Base-by-base conservation (phyloP, 2,113 vertebrate species). In the Oreochromis spilurus region DNA sequence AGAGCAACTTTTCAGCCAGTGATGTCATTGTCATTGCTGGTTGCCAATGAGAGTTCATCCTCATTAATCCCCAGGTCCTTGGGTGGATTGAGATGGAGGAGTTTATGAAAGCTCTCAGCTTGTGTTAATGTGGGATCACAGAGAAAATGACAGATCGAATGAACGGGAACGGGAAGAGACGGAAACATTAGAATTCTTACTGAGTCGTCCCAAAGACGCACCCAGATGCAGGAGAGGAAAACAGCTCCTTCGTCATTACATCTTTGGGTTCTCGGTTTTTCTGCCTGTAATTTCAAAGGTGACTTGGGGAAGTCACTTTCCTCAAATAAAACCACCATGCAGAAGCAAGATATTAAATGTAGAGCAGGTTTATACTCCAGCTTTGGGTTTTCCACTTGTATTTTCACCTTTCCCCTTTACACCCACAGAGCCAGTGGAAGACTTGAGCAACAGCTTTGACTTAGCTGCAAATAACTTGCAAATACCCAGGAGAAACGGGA, bases 81-180 rank as follows among this genome's bases (percentile, higher is more conserved):
- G 31, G 5, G 86, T 31, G 50, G 81, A 82, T 40, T 13, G 48
- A 85, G 82, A 86, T 17, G 52, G 67, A 80, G 53, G 70, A 84
- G 54, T 65, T 57, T 19, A 60, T 79, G 79, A 83, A 87, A 70
- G 78, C 83, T 45, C 29, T 57, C 1, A 6, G 67, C 82, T 85
- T 88, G 88, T 90, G 87, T 79, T 85, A 87, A 85, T 87, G 87
- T 75, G 65, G 57, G 82, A 91, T 91, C 87, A 89, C 70, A 91
- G 54, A 17, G 54, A 75, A 29, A 72, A 29, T 57, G 70, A 70
- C 70, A 78, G 62, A 79, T 78, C 9, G 34, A 83, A 81, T 52
- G 50, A 85, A 34, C 13, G 9, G 21, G 11, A 10, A 21, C 1
- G 5, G 58, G 7, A 21, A 67, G 21, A 12, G 26, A 80, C 50